phyloP scores from a whole-genome alignment of 2,888 invertebrate species.

The Stenotaenia linearis region DNA sequence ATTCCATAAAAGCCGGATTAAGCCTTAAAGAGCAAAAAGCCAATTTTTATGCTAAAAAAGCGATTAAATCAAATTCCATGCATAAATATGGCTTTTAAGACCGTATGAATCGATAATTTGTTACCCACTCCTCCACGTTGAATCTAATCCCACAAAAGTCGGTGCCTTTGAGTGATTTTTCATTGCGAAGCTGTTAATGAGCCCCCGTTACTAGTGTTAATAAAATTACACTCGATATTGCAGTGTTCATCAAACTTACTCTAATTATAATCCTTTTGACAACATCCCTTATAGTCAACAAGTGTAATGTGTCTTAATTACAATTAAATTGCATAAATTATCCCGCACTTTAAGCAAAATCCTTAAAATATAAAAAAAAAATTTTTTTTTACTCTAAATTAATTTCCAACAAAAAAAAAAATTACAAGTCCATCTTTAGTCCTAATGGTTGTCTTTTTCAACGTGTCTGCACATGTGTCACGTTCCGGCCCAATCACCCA shows the following conservation, averaged over 20 bases:
- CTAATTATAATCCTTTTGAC: neutral
- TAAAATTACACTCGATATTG: neutral
- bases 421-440: neutral
- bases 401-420: neutral
- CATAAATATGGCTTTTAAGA: no score
- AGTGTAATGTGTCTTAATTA: slow-evolving; percentile 8
- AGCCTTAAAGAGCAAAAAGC: no score
- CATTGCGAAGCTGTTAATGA: neutral
- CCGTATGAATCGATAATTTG: no score
- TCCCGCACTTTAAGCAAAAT: neutral
- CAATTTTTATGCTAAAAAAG: no score
- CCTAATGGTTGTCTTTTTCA: slow-evolving; percentile 23
- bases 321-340: slow-evolving; percentile 1
- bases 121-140: no score
- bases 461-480: slow-evolving; percentile 22
- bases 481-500: slow-evolving; percentile 20
- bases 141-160: neutral
- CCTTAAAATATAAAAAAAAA: neutral
- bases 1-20: no score
- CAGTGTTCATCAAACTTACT: neutral
- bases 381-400: slow-evolving; percentile 3
- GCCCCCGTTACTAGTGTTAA: neutral
- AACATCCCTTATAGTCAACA: neutral
- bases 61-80: no score
- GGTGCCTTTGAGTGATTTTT: slow-evolving; percentile 14